phyloP scores from a whole-genome alignment of 2,797 vertebrate genomes.

The Rhinichthys osculus region DNA sequence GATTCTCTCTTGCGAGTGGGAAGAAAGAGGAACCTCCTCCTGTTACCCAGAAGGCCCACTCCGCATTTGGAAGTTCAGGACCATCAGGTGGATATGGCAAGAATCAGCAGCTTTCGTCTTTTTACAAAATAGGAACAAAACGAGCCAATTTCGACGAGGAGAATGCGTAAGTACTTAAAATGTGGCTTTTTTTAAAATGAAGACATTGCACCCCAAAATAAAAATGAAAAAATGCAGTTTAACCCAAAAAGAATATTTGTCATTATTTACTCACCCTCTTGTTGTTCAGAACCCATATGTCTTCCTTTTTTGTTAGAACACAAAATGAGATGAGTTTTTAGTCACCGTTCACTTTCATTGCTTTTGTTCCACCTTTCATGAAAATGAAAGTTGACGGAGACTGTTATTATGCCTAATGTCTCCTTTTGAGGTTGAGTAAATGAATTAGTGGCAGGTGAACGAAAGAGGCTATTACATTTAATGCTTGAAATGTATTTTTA shows the following conservation, averaged over 20 bases:
- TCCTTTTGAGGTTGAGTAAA: background rate
- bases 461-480: background rate
- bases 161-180: constrained; percentile 88
- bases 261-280: background rate
- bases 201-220: background rate
- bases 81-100: constrained; percentile 85
- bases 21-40: constrained; percentile 93
- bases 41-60: constrained; percentile 83
- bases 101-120: constrained; percentile 91
- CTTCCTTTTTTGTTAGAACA: background rate
- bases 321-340: background rate
- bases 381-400: background rate
- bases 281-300: too few species aligned
- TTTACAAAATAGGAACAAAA: constrained; percentile 98
- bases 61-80: constrained; percentile 83
- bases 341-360: background rate
- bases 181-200: background rate
- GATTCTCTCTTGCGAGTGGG: constrained; percentile 87
- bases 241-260: background rate
- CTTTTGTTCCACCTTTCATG: background rate
- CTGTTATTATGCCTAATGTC: too few species aligned
- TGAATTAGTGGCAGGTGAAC: too few species aligned
- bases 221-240: background rate
- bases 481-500: constrained; percentile 59
- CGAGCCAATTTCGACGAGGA: constrained; percentile 97